Conservation (phyloP, 2,888 invertebrate species). For the Nemurella pictetii region DNA sequence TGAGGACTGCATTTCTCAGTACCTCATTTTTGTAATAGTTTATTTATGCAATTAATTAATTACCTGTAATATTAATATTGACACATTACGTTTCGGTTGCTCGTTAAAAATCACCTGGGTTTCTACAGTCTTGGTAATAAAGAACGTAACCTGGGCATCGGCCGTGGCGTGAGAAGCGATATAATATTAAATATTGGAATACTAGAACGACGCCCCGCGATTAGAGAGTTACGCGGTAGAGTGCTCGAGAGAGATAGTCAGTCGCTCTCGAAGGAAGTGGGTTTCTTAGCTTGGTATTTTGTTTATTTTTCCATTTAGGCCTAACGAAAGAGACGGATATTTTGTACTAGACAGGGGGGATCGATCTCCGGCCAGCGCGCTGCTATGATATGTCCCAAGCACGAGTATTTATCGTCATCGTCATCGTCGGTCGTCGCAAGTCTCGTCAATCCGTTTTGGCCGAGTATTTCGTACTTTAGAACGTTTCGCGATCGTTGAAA, state of each 20-base stretch:
- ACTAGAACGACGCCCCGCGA: not conserved
- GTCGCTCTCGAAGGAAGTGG: not conserved
- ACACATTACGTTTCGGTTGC: constrained; percentile 16
- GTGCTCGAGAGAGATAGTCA: not conserved
- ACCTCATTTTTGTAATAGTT: not conserved
- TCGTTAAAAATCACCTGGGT: constrained; percentile 16
- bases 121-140: constrained; percentile 16
- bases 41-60: constrained; percentile 18
- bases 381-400: not conserved
- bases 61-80: constrained; percentile 31
- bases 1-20: not conserved
- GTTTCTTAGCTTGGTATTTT: not conserved
- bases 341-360: not conserved
- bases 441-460: not conserved
- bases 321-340: not conserved
- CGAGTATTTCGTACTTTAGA: not conserved
- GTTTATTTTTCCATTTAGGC: not conserved
- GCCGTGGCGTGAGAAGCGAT: not conserved
- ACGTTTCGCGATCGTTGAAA: not conserved
- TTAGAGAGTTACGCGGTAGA: not conserved
- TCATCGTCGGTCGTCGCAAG: not conserved
- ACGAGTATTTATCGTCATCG: not conserved
- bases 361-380: not conserved
- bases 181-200: not conserved
- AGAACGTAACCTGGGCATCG: not conserved